Percentiles rank a stretch among this genome's conserved stretches.
Evolutionary conservation across 2,797 vertebrate species (phyloP).

Genomic region (Pitangus sulphuratus): DNA sequence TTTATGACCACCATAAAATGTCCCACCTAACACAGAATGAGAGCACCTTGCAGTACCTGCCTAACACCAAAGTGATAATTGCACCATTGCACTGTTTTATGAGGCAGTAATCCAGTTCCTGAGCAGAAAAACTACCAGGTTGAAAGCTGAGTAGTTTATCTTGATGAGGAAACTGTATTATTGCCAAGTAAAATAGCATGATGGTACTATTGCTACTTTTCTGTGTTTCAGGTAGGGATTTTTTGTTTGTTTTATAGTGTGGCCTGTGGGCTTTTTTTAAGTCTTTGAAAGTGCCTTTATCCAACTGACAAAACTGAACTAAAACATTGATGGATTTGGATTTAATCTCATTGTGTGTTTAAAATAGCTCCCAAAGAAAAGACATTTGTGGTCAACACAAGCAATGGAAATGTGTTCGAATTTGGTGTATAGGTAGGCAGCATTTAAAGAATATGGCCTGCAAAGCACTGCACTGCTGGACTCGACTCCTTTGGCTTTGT

Average conservation of each 20-base stretch:
- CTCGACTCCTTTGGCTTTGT: background rate
- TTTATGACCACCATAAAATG: constrained; percentile 67
- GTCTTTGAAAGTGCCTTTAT: background rate
- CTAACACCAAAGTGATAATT: constrained; percentile 68
- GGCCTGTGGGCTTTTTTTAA: background rate
- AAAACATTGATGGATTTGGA: background rate
- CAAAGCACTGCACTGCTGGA: background rate
- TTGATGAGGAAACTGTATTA: constrained; percentile 3
- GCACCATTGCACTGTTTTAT: constrained; percentile 68
- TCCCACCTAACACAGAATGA: constrained; percentile 37
- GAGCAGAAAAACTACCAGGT: constrained; percentile 64
- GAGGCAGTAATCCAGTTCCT: constrained; percentile 64
- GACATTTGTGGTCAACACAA: background rate
- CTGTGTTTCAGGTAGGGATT: background rate
- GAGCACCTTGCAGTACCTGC: constrained; percentile 55
- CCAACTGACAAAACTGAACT: background rate
- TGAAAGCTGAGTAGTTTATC: constrained; percentile 61
- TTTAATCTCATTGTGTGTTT: background rate
- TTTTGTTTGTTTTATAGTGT: background rate
- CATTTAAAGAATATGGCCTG: background rate
- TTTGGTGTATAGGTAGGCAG: background rate
- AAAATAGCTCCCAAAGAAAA: background rate
- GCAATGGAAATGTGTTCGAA: background rate
- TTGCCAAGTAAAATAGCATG: background rate
- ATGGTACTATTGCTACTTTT: background rate